phyloP scores from a whole-genome alignment of 2,113 vertebrate species.

The Alces alces region DNA sequence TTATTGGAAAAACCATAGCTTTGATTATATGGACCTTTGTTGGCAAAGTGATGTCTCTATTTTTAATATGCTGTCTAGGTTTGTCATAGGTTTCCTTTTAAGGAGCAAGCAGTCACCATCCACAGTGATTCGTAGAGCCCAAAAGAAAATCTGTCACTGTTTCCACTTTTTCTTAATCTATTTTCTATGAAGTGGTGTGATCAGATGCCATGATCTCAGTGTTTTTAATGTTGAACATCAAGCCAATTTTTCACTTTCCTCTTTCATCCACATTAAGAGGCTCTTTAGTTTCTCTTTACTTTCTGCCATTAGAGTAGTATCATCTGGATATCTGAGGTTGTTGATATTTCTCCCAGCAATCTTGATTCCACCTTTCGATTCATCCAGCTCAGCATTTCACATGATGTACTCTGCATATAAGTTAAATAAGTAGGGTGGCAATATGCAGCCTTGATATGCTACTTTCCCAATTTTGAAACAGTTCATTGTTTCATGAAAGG shows the following conservation, averaged over 20 bases:
- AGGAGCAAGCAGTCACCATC: neutral
- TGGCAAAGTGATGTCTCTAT: neutral
- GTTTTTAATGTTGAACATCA: neutral
- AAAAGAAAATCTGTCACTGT: neutral
- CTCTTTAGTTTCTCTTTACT: neutral
- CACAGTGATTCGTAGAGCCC: neutral
- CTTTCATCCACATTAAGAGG: neutral
- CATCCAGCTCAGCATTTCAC: neutral
- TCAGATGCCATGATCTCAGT: neutral
- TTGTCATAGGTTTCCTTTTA: neutral
- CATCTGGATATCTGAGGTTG: neutral
- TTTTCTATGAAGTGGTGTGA: neutral
- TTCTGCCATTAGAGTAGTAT: neutral
- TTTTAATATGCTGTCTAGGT: neutral
- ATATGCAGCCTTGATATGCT: neutral
- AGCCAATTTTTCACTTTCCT: neutral
- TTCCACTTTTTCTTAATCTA: neutral
- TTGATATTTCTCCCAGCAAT: neutral
- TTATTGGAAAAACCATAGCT: neutral
- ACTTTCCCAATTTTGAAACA: neutral
- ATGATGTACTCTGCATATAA: neutral
- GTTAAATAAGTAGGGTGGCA: neutral
- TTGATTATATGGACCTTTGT: neutral
- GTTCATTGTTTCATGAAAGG: neutral
- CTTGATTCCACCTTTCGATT: neutral